Evolutionary conservation across 2,113 vertebrate species (phyloP).

Genomic region (Ictidomys tridecemlineatus): DNA sequence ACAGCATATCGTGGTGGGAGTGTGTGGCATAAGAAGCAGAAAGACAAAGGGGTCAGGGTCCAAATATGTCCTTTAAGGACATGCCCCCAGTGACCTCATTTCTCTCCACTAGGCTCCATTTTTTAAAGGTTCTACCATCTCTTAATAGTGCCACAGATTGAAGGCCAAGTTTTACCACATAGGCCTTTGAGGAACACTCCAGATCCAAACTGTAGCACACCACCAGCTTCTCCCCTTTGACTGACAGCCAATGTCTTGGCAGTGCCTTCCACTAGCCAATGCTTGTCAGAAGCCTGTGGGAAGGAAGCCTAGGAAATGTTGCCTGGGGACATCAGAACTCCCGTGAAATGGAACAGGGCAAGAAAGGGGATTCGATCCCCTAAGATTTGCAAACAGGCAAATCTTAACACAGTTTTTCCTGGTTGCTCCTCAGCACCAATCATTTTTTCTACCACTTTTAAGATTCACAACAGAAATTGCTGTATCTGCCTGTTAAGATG

Average conservation of each 20-base stretch:
- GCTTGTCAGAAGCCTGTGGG: background rate
- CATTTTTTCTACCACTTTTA: background rate
- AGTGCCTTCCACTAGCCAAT: background rate
- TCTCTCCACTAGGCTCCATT: background rate
- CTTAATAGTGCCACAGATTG: too few relatives aligned
- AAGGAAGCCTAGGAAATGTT: background rate
- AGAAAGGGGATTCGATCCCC: background rate
- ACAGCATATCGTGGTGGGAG: too few relatives aligned
- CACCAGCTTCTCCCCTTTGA: background rate
- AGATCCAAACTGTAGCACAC: background rate
- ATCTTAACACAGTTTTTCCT: background rate
- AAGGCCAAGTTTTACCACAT: background rate
- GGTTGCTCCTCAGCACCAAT: background rate
- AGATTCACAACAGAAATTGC: background rate
- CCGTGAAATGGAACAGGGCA: background rate
- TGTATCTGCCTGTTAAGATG: background rate
- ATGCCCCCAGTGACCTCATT: background rate
- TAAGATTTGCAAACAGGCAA: background rate
- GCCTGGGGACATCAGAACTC: background rate
- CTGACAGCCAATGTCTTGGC: background rate
- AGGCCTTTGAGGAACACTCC: too few relatives aligned
- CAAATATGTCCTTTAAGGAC: background rate
- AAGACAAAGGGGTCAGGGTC: background rate
- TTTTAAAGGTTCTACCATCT: background rate
- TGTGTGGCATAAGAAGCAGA: background rate